Evolutionary conservation across 2,888 invertebrate species (phyloP), one percentile per base, ranked within the genome.

Genomic region (Ceriagrion tenellum): DNA sequence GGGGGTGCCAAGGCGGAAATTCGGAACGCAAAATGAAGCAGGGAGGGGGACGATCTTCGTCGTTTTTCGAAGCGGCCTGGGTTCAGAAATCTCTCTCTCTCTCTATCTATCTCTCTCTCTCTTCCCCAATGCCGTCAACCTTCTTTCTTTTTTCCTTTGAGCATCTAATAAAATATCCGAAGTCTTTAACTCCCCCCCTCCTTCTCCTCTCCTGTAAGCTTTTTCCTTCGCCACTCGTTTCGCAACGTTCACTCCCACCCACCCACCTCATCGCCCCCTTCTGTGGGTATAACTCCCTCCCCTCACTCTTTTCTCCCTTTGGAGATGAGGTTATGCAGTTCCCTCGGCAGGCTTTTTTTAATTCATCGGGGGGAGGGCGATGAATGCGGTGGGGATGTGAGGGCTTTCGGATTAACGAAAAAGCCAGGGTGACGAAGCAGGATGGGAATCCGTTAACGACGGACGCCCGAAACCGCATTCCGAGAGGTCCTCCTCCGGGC

Each of bases 1-100:
- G 69, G n/a, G 69, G 26, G 69, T 69, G 69, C 35, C 74, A 81
- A 81, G n/a, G 74, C 30, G 74, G 74, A 81, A 81, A 81, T 81
- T 81, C 35, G 30, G 74, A 35, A 81, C 74, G 74, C 30, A 26
- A 30, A 81, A 81, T 81, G 20, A 3, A 30, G 30, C 3, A 30
- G 13, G 74, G 74, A 8, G 30, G 74, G n/a, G 3, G 26, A 8
- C 6, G 8, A 4, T 35, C 26, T 35, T 23, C 69, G 69, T 23
- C 18, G 23, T 35, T 30, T 35, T 69, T 69, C 26, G 69, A 26
- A 69, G 69, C 26, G 26, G 23, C 2, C 23, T 3, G 23, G 69
- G 69, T 59, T 18, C 26, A 69, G 69, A 69, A 69, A 69, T 69
- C 30, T 35, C 18, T 74, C 30, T 16, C 16, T 56, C 56, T 56